Evolutionary conservation across 2,888 invertebrate species (phyloP).

Genomic region (Eupelmus urozonus): DNA sequence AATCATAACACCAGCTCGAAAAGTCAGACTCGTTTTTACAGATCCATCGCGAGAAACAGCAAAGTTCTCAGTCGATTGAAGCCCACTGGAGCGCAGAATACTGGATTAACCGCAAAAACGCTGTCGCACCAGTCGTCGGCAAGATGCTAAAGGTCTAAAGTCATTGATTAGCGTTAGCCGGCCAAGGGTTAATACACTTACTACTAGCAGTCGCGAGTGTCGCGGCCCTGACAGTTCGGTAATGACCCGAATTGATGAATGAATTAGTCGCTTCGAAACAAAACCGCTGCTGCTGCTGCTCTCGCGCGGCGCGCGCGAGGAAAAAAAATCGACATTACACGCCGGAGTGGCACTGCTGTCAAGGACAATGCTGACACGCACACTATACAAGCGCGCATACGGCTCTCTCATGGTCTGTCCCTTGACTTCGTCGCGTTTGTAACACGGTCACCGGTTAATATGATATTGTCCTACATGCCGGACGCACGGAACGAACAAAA

Average conservation of each 20-base stretch:
- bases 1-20: too few relatives aligned
- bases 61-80: too few relatives aligned
- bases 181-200: slow-evolving; percentile 31
- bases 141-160: slow-evolving; percentile 16
- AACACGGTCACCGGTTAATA: slow-evolving; percentile 57
- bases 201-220: slow-evolving; percentile 15
- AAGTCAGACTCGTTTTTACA: too few relatives aligned
- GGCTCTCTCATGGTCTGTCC: slow-evolving; percentile 56
- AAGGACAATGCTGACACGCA: slow-evolving; percentile 55
- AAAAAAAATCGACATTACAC: slow-evolving; percentile 64
- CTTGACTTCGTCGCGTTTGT: slow-evolving; percentile 56
- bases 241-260: slow-evolving; percentile 67
- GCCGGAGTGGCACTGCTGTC: slow-evolving; percentile 61
- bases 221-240: slow-evolving; percentile 68
- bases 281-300: slow-evolving; percentile 33
- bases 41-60: too few relatives aligned
- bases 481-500: slow-evolving; percentile 40
- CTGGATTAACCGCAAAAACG: too few relatives aligned
- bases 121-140: not conserved
- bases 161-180: slow-evolving; percentile 25
- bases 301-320: not conserved
- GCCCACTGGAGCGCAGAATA: too few relatives aligned
- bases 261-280: slow-evolving; percentile 62
- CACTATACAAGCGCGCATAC: slow-evolving; percentile 45
- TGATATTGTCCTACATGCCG: slow-evolving; percentile 58